Percentiles rank a stretch among this genome's conserved stretches.
phyloP scores from a whole-genome alignment of 2,888 invertebrate species.

The Drosophila infuscata region DNA sequence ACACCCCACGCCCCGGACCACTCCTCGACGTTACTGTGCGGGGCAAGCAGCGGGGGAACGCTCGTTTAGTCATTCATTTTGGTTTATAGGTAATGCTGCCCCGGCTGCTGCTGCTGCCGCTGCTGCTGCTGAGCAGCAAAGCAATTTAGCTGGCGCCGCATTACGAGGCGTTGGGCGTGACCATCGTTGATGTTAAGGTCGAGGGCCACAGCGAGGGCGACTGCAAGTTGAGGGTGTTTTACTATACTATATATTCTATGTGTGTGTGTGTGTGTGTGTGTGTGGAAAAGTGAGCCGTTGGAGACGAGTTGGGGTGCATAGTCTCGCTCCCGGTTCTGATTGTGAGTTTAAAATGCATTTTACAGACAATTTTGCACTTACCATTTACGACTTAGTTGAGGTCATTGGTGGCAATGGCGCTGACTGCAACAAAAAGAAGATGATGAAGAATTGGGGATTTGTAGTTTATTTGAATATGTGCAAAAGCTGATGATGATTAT shows the following conservation, averaged over 20 bases:
- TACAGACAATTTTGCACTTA: constrained; percentile 71
- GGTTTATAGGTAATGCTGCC: constrained; percentile 66
- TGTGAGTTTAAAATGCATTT: constrained; percentile 65
- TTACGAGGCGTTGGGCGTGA: constrained; percentile 50
- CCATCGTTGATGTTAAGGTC: constrained; percentile 46
- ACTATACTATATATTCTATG: constrained; percentile 14
- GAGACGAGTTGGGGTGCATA: too few species aligned
- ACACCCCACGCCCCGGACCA: not conserved
- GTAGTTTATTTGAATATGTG: constrained; percentile 10
- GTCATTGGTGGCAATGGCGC: constrained; percentile 55
- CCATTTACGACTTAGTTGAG: constrained; percentile 68
- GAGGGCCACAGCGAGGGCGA: constrained; percentile 34
- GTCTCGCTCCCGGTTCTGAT: constrained; percentile 21
- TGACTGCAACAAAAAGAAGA: constrained; percentile 37
- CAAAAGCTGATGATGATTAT: not conserved
- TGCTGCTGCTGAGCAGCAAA: constrained; percentile 43
- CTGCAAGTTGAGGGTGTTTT: constrained; percentile 15
- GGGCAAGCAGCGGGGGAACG: constrained; percentile 21
- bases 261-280: not conserved
- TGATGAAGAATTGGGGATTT: not conserved
- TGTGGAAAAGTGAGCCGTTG: not conserved
- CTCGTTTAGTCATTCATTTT: constrained; percentile 69
- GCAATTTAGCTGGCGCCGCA: constrained; percentile 69
- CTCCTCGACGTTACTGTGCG: not conserved
- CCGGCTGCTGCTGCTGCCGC: constrained; percentile 3